A percentile compares a stretch with the other conserved stretches of the same genome.
Evolutionary conservation across 2,113 vertebrate species (phyloP).

Genomic region (Sus scrofa): DNA sequence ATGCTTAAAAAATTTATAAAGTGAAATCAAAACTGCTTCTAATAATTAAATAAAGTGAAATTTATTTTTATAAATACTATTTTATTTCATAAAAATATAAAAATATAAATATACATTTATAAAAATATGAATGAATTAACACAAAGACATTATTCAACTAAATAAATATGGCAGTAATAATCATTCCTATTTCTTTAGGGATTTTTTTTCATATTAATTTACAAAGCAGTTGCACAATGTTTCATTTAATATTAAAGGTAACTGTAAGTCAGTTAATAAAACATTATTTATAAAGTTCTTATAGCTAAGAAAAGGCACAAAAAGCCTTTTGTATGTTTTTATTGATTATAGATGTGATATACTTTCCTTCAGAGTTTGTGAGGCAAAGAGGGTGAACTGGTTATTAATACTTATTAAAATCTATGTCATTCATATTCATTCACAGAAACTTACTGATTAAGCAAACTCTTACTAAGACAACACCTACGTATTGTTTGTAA

Average conservation of each 20-base stretch:
- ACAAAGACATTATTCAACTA: conserved; percentile 88
- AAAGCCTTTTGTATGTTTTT: conserved; percentile 87
- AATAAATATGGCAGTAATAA: conserved; percentile 89
- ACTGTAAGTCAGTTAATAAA: conserved; percentile 83
- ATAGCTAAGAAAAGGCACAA: conserved; percentile 87
- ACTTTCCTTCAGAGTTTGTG: conserved; percentile 77
- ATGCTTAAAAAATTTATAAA: conserved; percentile 34
- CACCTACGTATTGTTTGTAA: conserved; percentile 83
- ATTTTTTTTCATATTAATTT: conserved; percentile 82
- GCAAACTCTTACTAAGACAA: conserved; percentile 89
- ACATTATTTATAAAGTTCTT: conserved; percentile 78
- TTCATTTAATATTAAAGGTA: conserved; percentile 84
- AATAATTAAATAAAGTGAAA: conserved; percentile 73
- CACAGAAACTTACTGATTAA: conserved; percentile 85
- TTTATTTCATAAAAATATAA: conserved; percentile 93
- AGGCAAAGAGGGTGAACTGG: conserved; percentile 82
- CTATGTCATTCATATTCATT: conserved; percentile 83
- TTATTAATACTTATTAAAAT: conserved; percentile 72
- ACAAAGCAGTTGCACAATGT: conserved; percentile 80
- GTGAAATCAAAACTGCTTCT: conserved; percentile 31
- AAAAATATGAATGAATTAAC: conserved; percentile 90
- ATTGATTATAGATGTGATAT: conserved; percentile 77
- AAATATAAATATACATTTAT: conserved; percentile 93
- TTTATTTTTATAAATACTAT: conserved; percentile 87
- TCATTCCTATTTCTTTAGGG: conserved; percentile 80